These are phyloP conservation scores for Pseudonaja textilis DNA, from an alignment of 2,113 vertebrate species.

Conservation along the genomic window DNA sequence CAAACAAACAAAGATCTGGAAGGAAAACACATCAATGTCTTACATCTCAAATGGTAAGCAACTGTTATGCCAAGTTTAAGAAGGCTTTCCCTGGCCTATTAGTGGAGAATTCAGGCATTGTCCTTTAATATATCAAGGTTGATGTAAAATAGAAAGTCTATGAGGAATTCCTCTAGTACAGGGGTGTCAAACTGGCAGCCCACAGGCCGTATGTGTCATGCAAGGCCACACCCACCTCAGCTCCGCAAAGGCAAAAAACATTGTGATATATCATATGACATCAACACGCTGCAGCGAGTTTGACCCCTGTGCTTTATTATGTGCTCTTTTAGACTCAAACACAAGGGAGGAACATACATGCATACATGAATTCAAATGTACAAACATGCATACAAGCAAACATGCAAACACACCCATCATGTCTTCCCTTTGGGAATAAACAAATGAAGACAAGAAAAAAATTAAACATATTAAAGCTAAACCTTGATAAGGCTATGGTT, in stretches of 20 bases:
- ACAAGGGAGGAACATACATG: background rate
- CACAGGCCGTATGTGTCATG: too few species aligned
- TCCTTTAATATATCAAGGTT: background rate
- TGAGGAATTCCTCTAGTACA: background rate
- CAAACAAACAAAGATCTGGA: background rate
- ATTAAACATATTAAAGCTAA: background rate
- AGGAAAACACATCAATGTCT: slow-evolving; percentile 8
- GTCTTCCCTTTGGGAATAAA: background rate
- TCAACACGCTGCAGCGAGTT: too few species aligned
- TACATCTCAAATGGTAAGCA: slow-evolving; percentile 10
- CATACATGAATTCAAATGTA: background rate
- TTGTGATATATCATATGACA: too few species aligned
- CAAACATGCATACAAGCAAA: background rate
- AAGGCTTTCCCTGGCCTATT: background rate
- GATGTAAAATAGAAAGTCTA: background rate
- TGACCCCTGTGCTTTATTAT: background rate
- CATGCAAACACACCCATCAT: background rate
- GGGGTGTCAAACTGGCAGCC: too few species aligned
- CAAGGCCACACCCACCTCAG: too few species aligned
- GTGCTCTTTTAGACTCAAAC: background rate
- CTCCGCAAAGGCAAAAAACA: too few species aligned
- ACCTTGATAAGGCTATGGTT: background rate
- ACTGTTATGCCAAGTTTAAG: background rate
- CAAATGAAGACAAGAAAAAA: background rate
- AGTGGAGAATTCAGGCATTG: background rate